Conservation (phyloP, 2,113 vertebrate species). For the Leiothrix lutea region DNA sequence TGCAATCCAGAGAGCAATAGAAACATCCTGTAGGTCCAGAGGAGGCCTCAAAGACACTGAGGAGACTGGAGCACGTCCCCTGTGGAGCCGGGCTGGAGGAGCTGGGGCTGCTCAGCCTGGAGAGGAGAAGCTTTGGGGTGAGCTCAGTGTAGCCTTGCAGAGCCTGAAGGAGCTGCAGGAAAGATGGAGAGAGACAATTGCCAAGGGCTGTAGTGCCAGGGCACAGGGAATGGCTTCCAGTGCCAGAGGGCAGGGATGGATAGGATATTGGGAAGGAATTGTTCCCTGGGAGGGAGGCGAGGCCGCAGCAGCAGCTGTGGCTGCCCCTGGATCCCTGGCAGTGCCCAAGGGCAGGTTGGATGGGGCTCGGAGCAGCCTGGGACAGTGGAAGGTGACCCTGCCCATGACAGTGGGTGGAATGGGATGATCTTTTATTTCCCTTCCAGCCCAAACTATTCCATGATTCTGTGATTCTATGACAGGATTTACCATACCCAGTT, state of each 20-base stretch:
- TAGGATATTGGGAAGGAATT: not conserved
- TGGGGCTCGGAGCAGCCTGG: not conserved
- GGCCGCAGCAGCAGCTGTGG: not conserved
- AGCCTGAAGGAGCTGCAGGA: not conserved
- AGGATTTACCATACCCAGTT: not conserved
- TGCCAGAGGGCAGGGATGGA: not conserved
- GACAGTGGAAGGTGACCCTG: not conserved
- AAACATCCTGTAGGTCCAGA: not conserved
- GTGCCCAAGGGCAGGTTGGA: not conserved
- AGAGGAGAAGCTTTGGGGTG: not conserved
- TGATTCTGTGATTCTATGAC: not conserved
- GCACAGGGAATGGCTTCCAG: accelerated
- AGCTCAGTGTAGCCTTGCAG: not conserved
- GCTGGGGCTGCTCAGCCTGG: not conserved
- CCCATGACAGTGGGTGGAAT: not conserved
- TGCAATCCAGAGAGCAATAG: not conserved
- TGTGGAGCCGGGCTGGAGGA: not conserved
- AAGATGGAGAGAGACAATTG: not conserved
- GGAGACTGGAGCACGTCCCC: not conserved
- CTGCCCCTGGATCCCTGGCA: not conserved
- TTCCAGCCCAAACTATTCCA: not conserved
- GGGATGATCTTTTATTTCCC: accelerated
- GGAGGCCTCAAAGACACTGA: not conserved
- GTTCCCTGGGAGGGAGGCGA: not conserved
- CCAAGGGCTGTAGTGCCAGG: accelerated